Evolutionary conservation across 2,888 invertebrate genomes (phyloP).

Genomic region (Drosophila basisetae): DNA sequence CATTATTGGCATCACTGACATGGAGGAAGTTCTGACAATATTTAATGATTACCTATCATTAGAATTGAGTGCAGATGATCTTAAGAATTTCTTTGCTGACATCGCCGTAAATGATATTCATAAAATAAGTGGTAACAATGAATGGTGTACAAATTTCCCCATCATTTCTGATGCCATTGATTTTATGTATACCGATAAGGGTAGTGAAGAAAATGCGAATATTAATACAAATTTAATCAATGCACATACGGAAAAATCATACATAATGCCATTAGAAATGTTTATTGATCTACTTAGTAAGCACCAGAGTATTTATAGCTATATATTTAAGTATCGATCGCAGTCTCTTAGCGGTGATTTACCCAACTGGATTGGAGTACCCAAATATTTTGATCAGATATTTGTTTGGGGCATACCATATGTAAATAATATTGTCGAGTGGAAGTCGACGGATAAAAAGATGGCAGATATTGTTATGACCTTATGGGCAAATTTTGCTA

Average conservation of each 20-base stretch:
- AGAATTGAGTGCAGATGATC: constrained; percentile 86
- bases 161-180: constrained; percentile 90
- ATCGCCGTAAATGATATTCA: constrained; percentile 87
- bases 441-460: constrained; percentile 92
- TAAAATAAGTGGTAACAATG: constrained; percentile 86
- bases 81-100: constrained; percentile 88
- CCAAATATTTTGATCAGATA: constrained; percentile 92
- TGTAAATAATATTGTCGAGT: constrained; percentile 88
- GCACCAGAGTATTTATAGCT: constrained; percentile 88
- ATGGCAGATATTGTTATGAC: constrained; percentile 93
- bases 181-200: constrained; percentile 90
- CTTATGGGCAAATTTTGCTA: constrained; percentile 92
- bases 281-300: constrained; percentile 89
- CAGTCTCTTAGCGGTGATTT: constrained; percentile 89
- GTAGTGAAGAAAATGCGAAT: constrained; percentile 87
- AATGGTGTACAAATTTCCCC: constrained; percentile 88
- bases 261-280: constrained; percentile 90
- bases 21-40: constrained; percentile 91
- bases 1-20: constrained; percentile 92
- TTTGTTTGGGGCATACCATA: constrained; percentile 93
- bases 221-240: constrained; percentile 89
- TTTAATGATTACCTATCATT: constrained; percentile 87
- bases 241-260: constrained; percentile 91
- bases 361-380: constrained; percentile 92
- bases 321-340: constrained; percentile 91